Base-by-base conservation (phyloP, 2,888 invertebrate species). In the Chymomyza amoena region DNA sequence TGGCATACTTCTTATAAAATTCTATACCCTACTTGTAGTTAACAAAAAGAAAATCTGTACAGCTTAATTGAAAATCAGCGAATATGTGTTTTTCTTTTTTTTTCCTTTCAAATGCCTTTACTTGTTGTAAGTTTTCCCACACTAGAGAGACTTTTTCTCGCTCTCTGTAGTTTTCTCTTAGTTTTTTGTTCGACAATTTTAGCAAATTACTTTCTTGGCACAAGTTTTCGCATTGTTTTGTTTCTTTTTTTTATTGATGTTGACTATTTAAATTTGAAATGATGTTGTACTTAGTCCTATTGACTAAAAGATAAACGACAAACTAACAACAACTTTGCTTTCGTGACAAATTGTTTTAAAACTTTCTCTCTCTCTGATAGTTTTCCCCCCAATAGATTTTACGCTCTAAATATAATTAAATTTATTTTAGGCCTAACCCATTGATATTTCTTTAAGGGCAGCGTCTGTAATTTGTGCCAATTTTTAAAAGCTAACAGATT, bases 191-290 rank as follows among this genome's bases (percentile, higher is more conserved):
- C 6, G 78, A 64, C 85, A 83, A 84, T 81, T 83, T 80, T 73
- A 81, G 83, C 79, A 85, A 85, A 85, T 85, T 78, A 80, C 81
- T 84, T 81, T 83, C 71, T 84, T 84, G 84, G 84, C 84, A 80
- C 65, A 73, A 73, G 69, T 76, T 79, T 81, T 72, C 62, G 57
- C 72, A 71, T 73, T 77, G 66, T 81, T 63, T 68, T 52, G 64
- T 50, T 65, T n/a, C n/a, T n/a, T n/a, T 73, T 68, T 64, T n/a
- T 74, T 69, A 32, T 32, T 32, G 20, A 57, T 57, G 39, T 77
- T 74, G 77, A 67, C 80, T 80, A 80, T 81, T 81, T 81, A 79
- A 79, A 82, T 76, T 80, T 80, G 79, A 81, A 13, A 80, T 80
- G 79, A 80, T 78, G 78, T 79, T 80, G 80, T 75, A 79, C 68